These are phyloP conservation scores for Takifugu ocellatus DNA, from an alignment of 2,797 vertebrate species.

Conservation along the genomic window DNA sequence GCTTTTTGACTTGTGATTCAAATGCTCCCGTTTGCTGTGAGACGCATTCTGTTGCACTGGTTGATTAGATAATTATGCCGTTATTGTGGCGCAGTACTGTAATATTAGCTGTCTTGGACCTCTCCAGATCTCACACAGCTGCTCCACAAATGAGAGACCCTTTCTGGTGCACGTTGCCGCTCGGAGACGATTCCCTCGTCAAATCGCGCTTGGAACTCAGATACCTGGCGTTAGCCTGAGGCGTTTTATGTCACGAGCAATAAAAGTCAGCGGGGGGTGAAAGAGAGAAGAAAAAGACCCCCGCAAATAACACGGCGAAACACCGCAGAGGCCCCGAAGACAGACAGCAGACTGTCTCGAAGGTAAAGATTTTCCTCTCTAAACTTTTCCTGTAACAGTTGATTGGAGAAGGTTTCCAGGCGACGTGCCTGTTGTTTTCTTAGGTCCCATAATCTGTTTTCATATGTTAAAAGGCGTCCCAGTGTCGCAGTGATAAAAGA, in stretches of 20 bases:
- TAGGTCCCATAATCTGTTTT: slow-evolving; percentile 17
- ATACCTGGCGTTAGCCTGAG: slow-evolving; percentile 34
- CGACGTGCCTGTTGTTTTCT: not conserved
- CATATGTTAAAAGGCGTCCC: slow-evolving; percentile 30
- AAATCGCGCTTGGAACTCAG: slow-evolving; percentile 32
- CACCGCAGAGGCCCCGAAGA: not conserved
- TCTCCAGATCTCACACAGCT: too few species aligned
- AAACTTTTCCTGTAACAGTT: slow-evolving; percentile 14
- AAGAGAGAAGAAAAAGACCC: slow-evolving; percentile 11
- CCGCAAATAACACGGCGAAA: slow-evolving; percentile 23
- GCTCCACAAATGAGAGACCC: slow-evolving; percentile 22
- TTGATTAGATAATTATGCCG: too few species aligned
- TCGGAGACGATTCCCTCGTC: slow-evolving; percentile 37
- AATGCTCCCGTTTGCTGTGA: too few species aligned
- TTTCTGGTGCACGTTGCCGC: slow-evolving; percentile 2
- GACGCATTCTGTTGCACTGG: slow-evolving; percentile 1
- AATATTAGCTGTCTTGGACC: too few species aligned
- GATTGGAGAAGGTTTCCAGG: slow-evolving; percentile 4
- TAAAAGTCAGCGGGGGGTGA: slow-evolving; percentile 15
- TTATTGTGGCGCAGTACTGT: too few species aligned
- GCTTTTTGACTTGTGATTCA: too few species aligned
- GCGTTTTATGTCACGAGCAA: slow-evolving; percentile 43
- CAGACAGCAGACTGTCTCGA: slow-evolving; percentile 22
- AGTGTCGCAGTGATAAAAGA: slow-evolving; percentile 49
- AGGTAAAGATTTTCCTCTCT: slow-evolving; percentile 8